Evolutionary conservation across 1,140 invertebrate genomes (phyloP).

Genomic region (Aphelinus atriplicis): DNA sequence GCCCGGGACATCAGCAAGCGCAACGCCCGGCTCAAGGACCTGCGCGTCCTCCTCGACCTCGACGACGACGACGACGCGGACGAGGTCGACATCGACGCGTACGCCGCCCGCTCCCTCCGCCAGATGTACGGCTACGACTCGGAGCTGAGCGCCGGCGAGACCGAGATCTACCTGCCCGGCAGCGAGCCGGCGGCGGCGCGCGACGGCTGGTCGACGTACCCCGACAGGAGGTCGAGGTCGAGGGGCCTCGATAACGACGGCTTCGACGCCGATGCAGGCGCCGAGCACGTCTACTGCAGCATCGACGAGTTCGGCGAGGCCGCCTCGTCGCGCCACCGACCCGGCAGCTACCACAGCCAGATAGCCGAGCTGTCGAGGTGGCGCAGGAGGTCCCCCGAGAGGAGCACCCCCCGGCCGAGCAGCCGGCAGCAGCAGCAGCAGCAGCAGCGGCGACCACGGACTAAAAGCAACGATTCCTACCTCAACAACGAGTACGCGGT

Average conservation of each 20-base stretch:
- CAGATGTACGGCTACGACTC: conserved; percentile 59
- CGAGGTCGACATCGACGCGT: conserved; percentile 1
- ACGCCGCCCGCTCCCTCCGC: conserved; percentile 33
- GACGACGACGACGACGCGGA: background rate
- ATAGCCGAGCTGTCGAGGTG: conserved; percentile 38
- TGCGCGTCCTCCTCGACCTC: background rate
- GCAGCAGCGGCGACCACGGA: conserved; percentile 42
- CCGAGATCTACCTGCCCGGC: conserved; percentile 50
- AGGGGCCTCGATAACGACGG: conserved; percentile 44
- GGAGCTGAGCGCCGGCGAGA: conserved; percentile 53
- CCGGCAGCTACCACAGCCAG: conserved; percentile 31
- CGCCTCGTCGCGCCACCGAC: background rate
- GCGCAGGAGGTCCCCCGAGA: conserved; percentile 38
- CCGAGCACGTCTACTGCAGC: conserved; percentile 61
- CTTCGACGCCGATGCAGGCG: conserved; percentile 41
- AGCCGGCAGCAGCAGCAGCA: conserved; percentile 1
- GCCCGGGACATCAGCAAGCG: conserved; percentile 12
- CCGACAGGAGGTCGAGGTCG: conserved; percentile 31
- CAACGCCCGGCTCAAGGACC: background rate
- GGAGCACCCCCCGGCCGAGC: conserved; percentile 32
- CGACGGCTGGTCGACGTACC: conserved; percentile 36
- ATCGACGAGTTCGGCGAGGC: conserved; percentile 54
- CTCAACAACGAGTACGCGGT: conserved; percentile 45
- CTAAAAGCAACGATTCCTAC: conserved; percentile 58
- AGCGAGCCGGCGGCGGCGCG: conserved; percentile 14